These are phyloP conservation scores for Tetrao urogallus DNA, from an alignment of 2,113 vertebrate genomes.

Conservation along the genomic window DNA sequence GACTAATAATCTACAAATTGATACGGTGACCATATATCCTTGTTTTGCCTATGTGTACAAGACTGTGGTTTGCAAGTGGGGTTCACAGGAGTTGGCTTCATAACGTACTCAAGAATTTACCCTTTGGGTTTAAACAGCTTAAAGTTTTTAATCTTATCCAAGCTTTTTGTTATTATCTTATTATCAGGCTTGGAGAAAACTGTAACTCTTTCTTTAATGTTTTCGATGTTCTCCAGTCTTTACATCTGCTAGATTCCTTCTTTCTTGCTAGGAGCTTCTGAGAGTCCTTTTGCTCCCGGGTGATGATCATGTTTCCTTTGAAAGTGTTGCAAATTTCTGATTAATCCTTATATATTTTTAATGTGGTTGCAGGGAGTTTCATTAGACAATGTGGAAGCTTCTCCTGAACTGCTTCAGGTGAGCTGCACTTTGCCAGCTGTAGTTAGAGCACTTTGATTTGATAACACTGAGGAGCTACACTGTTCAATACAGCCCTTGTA, in stretches of 20 bases:
- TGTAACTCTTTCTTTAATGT: not conserved
- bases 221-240: not conserved
- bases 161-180: not conserved
- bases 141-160: not conserved
- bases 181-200: not conserved
- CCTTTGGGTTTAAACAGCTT: not conserved
- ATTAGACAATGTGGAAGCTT: not conserved
- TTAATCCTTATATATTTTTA: not conserved
- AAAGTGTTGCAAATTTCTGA: not conserved
- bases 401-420: not conserved
- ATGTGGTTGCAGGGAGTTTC: not conserved
- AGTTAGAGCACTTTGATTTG: rapidly evolving
- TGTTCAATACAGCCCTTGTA: not conserved
- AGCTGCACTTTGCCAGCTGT: rapidly evolving
- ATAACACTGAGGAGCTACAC: not conserved
- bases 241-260: not conserved
- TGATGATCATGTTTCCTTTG: not conserved
- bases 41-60: not conserved
- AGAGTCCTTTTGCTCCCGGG: not conserved
- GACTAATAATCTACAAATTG: not conserved
- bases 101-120: not conserved
- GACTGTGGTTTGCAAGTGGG: not conserved
- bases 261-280: not conserved
- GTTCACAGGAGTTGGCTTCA: not conserved
- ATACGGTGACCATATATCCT: not conserved